These are phyloP conservation scores for Sturnira hondurensis DNA, from an alignment of 2,113 vertebrate genomes.

Conservation along the genomic window DNA sequence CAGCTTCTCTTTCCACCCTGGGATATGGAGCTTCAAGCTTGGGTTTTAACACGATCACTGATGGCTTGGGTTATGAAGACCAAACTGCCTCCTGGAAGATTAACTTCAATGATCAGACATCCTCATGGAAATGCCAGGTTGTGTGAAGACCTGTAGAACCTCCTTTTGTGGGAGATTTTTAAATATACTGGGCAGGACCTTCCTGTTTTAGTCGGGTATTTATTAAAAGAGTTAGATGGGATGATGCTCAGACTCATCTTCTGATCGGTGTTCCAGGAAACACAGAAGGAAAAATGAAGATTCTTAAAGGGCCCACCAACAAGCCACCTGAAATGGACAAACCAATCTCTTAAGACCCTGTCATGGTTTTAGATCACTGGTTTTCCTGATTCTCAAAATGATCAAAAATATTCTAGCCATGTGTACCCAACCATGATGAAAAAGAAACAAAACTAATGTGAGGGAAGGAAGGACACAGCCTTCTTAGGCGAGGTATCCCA, in stretches of 20 bases:
- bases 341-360: conserved; percentile 74
- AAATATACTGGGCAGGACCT: conserved; percentile 77
- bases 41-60: too few species aligned
- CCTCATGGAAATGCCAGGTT: too few species aligned
- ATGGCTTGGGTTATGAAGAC: too few species aligned
- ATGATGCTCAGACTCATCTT: conserved; percentile 77
- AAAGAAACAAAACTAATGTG: conserved; percentile 45
- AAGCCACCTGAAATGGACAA: conserved; percentile 80
- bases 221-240: conserved; percentile 81
- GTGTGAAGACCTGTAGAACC: conserved; percentile 82
- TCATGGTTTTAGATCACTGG: conserved; percentile 52
- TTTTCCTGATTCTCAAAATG: conserved; percentile 81
- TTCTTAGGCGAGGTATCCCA: conserved; percentile 77
- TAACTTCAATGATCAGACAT: too few species aligned
- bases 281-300: conserved; percentile 12
- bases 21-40: too few species aligned
- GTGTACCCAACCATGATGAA: conserved; percentile 64
- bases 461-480: conserved; percentile 63
- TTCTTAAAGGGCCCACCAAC: conserved; percentile 79
- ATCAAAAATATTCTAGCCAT: conserved; percentile 69
- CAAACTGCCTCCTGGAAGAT: too few species aligned
- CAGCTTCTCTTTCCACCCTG: too few species aligned
- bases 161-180: conserved; percentile 73
- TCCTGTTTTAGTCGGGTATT: conserved; percentile 85
- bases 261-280: conserved; percentile 80